A percentile compares a stretch with the other conserved stretches of the same genome.
These are phyloP conservation scores for Octopus sinensis DNA, from an alignment of 1,140 invertebrate genomes.

Conservation along the genomic window DNA sequence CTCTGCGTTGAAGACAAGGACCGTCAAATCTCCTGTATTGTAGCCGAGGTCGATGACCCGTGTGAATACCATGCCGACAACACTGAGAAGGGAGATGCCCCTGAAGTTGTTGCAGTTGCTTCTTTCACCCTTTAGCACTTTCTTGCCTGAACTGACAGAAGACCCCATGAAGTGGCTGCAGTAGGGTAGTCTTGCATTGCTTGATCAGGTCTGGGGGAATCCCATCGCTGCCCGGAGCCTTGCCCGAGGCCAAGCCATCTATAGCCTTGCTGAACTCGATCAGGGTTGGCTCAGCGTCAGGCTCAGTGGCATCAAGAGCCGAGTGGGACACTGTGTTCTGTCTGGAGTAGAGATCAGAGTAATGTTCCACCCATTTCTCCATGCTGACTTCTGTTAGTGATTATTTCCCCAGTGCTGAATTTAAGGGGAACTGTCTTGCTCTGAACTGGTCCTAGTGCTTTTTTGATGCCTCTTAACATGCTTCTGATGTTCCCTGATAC, in stretches of 20 bases:
- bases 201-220: constrained; percentile 19
- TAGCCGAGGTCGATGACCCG: too few species aligned
- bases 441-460: constrained; percentile 20
- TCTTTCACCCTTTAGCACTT: background rate
- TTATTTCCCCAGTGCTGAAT: background rate
- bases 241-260: constrained; percentile 18
- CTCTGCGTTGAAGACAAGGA: too few species aligned
- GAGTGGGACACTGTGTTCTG: constrained; percentile 16
- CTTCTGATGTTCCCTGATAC: constrained; percentile 1
- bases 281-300: constrained; percentile 9
- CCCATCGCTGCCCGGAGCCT: constrained; percentile 17
- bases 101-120: too few species aligned
- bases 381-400: constrained; percentile 21
- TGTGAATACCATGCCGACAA: too few species aligned
- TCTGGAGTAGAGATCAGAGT: constrained; percentile 20
- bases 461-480: constrained; percentile 21
- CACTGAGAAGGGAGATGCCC: too few species aligned
- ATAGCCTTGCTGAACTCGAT: constrained; percentile 17
- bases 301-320: background rate
- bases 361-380: constrained; percentile 26
- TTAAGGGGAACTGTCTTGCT: constrained; percentile 13
- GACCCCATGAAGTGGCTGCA: constrained; percentile 4
- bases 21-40: too few species aligned
- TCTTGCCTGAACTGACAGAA: constrained; percentile 19
- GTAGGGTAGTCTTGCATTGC: constrained; percentile 10